Base-by-base conservation (phyloP, 2,113 vertebrate species). In the Sterna hirundo region DNA sequence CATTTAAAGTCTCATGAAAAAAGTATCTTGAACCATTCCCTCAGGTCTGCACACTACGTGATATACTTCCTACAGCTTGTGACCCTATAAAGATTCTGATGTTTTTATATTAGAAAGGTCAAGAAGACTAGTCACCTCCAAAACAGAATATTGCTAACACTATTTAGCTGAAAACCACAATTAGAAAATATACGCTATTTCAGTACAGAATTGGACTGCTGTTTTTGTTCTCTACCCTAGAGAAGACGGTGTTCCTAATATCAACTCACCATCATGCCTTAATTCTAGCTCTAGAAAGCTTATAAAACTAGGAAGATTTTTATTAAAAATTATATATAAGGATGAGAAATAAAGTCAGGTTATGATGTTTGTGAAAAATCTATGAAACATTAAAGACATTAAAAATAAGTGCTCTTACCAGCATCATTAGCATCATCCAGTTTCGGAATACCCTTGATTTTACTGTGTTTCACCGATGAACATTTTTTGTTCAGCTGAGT, bases 381-480 rank as follows among this genome's bases (percentile, higher is more conserved):
- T 55, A 52, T 32, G 58, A 78, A 79, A 69, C 26, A 75, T 19
- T n/a, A 38, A 88, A 84, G 27, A 91, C 40, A 40, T 74, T 57
- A 81, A 47, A 95, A 90, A 29, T 30, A 83, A 78, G n/a, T 64
- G 30, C 9, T 89, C 99, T 97, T 98, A 99, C 99, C 99, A 69
- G 99, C 99, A 96, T 99, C 99, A 52, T 99, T 99, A 95, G 99
- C 99, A 78, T 99, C 99, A 87, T 99, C 99, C 93, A 99, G 97
- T 95, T 99, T 99, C 2, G 99, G 99, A 98, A 99, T 99, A 95
- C 99, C 99, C 97, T 99, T 99, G 97, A 99, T 99, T 98, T 99
- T 99, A 98, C 99, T 99, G 97, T 99, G 98, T 91, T 99, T 99
- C 95, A 99, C 99, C 2, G 99, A 99, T 3, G 99, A 99, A 96